phyloP scores from a whole-genome alignment of 1,140 invertebrate genomes.

The Sitobion miscanthi region DNA sequence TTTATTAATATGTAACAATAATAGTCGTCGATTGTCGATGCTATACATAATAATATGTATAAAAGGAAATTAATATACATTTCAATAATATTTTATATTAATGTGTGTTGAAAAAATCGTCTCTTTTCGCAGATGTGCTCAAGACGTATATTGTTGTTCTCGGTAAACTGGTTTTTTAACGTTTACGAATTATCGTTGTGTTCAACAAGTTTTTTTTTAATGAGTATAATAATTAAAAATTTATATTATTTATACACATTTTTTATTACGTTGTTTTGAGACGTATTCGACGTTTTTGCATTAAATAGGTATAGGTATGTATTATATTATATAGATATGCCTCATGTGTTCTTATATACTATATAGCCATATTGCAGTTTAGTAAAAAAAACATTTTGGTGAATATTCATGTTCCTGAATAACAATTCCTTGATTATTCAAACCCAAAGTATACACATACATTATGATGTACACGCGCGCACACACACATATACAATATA shows the following conservation, averaged over 20 bases:
- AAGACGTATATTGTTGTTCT: background rate
- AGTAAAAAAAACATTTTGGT: background rate
- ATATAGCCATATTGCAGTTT: background rate
- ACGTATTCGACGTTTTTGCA: background rate
- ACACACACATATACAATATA: no score
- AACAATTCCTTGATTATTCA: background rate
- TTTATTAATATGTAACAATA: background rate
- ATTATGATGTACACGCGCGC: background rate
- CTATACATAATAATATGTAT: no score
- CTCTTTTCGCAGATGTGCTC: background rate
- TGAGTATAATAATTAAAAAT: conserved; percentile 10
- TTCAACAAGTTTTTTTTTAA: conserved; percentile 1
- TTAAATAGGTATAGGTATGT: background rate
- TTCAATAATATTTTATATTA: background rate
- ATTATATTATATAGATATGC: background rate
- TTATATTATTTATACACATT: background rate
- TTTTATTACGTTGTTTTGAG: background rate
- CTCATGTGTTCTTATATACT: background rate
- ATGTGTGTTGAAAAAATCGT: background rate
- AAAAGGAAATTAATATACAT: background rate
- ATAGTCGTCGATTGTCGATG: no score
- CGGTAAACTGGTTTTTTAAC: background rate
- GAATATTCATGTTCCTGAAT: conserved; percentile 7
- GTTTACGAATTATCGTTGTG: background rate
- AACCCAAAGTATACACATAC: background rate